Conservation (phyloP, 2,113 vertebrate species). For the zebrafish (Danio rerio) region DNA sequence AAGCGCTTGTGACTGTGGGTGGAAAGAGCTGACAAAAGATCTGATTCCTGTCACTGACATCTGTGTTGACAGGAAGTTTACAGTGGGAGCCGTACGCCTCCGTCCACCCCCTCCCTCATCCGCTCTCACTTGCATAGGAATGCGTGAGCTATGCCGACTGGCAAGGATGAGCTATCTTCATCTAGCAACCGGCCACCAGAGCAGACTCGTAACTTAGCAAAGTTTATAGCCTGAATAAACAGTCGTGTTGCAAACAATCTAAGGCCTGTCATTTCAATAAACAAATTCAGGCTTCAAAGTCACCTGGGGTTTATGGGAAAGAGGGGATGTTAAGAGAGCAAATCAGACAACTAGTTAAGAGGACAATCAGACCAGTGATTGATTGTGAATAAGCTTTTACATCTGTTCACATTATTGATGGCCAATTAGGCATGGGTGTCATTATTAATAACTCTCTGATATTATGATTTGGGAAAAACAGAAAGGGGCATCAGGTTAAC, state of each 20-base stretch:
- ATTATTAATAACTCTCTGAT: too few species aligned
- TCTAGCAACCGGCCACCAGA: conserved; percentile 68
- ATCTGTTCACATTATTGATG: too few species aligned
- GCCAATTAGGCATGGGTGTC: too few species aligned
- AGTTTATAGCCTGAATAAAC: conserved; percentile 78
- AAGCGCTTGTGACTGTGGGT: conserved; percentile 55
- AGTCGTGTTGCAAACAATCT: conserved; percentile 69
- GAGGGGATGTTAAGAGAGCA: not conserved
- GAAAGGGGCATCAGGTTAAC: too few species aligned
- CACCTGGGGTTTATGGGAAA: not conserved
- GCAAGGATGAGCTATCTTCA: conserved; percentile 65
- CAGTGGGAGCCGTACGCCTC: conserved; percentile 67
- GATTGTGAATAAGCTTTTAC: too few species aligned
- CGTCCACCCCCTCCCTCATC: conserved; percentile 30
- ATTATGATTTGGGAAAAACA: too few species aligned
- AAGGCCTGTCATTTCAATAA: conserved; percentile 64
- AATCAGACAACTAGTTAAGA: not conserved
- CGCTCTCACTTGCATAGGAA: conserved; percentile 47
- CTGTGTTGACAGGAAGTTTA: conserved; percentile 77
- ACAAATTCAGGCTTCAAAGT: conserved; percentile 25
- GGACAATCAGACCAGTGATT: not conserved
- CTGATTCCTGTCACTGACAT: conserved; percentile 75
- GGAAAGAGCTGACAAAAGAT: conserved; percentile 66
- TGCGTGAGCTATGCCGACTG: conserved; percentile 39
- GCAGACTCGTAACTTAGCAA: conserved; percentile 68